Conservation (phyloP, 1,140 invertebrate species). For the Limonius californicus region DNA sequence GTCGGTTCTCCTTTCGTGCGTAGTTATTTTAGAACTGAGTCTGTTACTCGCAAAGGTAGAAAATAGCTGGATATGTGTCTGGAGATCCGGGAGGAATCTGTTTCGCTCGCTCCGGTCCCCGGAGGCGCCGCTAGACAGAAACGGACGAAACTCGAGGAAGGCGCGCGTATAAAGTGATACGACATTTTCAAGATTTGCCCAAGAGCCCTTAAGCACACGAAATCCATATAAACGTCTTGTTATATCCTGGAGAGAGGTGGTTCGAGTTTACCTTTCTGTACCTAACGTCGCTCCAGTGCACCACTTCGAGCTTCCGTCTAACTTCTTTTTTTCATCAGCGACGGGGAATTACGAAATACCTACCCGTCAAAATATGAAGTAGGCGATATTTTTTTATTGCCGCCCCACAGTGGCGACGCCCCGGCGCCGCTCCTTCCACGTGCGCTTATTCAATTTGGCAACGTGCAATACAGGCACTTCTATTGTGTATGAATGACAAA, state of each 20-base stretch:
- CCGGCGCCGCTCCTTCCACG: neutral
- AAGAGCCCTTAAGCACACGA: constrained; percentile 33
- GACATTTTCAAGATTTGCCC: constrained; percentile 34
- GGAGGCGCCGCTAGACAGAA: constrained; percentile 6
- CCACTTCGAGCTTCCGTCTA: too few relatives aligned
- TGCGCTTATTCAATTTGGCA: constrained; percentile 5
- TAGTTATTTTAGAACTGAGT: constrained; percentile 11
- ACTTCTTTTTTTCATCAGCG: too few relatives aligned
- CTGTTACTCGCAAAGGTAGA: constrained; percentile 13
- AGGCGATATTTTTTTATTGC: too few relatives aligned
- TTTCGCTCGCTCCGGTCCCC: constrained; percentile 7
- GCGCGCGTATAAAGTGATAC: constrained; percentile 25
- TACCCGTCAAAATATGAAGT: too few relatives aligned
- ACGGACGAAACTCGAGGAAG: constrained; percentile 9
- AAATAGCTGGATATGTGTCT: constrained; percentile 8
- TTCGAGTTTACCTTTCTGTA: constrained; percentile 17
- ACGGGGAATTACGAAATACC: too few relatives aligned
- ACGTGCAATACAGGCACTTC: neutral
- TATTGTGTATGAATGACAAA: constrained; percentile 8
- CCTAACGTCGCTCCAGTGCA: neutral
- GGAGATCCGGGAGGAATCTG: constrained; percentile 2
- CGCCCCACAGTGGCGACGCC: too few relatives aligned
- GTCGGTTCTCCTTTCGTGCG: constrained; percentile 4
- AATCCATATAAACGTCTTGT: constrained; percentile 37
- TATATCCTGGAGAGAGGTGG: constrained; percentile 28